A percentile compares a stretch with the other conserved stretches of the same genome.
These are phyloP conservation scores for Esox niger DNA, from an alignment of 2,113 vertebrate species.

Conservation along the genomic window DNA sequence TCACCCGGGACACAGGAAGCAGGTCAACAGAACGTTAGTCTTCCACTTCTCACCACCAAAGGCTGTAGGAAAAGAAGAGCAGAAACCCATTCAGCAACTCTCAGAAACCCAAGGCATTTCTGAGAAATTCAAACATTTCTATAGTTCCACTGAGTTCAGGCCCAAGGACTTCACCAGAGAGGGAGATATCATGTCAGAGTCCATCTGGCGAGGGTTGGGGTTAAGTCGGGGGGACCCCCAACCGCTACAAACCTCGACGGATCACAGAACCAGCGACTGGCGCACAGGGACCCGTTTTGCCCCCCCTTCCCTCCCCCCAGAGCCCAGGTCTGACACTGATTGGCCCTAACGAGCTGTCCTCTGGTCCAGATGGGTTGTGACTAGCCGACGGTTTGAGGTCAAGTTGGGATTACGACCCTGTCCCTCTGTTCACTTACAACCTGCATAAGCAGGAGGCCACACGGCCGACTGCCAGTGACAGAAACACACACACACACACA, in stretches of 20 bases:
- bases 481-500: neutral
- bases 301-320: neutral
- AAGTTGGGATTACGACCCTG: neutral
- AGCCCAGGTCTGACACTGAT: constrained; percentile 43
- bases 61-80: constrained; percentile 38
- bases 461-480: neutral
- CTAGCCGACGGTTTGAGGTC: neutral
- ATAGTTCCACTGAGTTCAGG: no score
- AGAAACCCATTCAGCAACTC: neutral
- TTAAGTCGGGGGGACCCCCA: no score
- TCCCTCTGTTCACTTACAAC: constrained; percentile 2
- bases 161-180: no score
- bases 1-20: constrained; percentile 73
- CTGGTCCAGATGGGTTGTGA: constrained; percentile 1
- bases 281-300: neutral
- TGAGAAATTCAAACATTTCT: no score
- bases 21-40: constrained; percentile 74
- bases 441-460: no score
- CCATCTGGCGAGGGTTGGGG: no score
- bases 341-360: constrained; percentile 42
- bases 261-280: neutral
- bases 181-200: no score
- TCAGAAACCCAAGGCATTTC: no score
- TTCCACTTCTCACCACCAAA: constrained; percentile 78
- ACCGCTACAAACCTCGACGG: no score